Percentiles rank a stretch among this genome's conserved stretches.
Evolutionary conservation across 2,797 vertebrate genomes (phyloP).

Genomic region (Amphiprion clarkii): DNA sequence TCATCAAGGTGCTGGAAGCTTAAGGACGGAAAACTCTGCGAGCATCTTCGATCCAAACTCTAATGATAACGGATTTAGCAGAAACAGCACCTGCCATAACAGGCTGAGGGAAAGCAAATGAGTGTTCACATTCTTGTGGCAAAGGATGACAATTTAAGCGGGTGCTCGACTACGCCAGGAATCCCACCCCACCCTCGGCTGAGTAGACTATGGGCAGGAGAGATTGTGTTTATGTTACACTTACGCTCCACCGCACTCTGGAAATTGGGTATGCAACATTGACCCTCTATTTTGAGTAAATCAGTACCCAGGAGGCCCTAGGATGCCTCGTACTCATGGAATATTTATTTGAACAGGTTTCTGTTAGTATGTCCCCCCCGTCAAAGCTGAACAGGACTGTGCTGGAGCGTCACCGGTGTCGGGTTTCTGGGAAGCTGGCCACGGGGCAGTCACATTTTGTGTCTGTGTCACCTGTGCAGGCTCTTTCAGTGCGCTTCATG

Average conservation of each 20-base stretch:
- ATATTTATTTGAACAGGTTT: constrained; percentile 83
- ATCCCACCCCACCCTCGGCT: constrained; percentile 85
- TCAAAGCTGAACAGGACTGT: constrained; percentile 59
- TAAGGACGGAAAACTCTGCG: constrained; percentile 1
- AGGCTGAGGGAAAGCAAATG: constrained; percentile 76
- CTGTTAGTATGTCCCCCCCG: constrained; percentile 62
- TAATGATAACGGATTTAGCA: constrained; percentile 67
- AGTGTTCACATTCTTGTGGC: constrained; percentile 86
- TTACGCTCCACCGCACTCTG: constrained; percentile 83
- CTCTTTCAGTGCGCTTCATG: constrained; percentile 65
- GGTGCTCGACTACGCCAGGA: constrained; percentile 83
- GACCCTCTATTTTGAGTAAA: constrained; percentile 86
- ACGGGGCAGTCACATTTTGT: constrained; percentile 71
- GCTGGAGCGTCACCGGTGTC: constrained; percentile 74
- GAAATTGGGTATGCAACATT: constrained; percentile 87
- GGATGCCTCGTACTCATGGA: constrained; percentile 76
- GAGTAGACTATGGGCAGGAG: constrained; percentile 77
- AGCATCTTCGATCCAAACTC: constrained; percentile 32
- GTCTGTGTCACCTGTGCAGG: constrained; percentile 78
- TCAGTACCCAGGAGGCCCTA: constrained; percentile 82
- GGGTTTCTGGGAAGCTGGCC: constrained; percentile 76
- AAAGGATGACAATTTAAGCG: constrained; percentile 87
- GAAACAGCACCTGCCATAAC: constrained; percentile 85
- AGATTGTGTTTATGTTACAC: constrained; percentile 87
- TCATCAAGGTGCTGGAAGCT: constrained; percentile 44